Base-by-base conservation (phyloP, 2,888 invertebrate genomes). In the Tetragonula carbonaria region DNA sequence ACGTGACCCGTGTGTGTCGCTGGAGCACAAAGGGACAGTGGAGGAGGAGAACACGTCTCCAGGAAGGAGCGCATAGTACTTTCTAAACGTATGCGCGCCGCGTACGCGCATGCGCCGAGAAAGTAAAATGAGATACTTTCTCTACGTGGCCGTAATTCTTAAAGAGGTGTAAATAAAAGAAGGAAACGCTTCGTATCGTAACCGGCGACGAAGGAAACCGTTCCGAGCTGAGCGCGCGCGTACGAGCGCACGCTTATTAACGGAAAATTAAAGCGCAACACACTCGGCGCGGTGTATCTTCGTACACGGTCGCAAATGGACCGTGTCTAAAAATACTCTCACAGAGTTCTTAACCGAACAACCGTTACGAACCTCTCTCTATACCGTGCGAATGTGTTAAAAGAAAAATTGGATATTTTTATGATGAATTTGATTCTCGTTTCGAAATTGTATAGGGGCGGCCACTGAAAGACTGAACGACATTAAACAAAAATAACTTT, bases 71-170 rank as follows among this genome's bases (percentile, higher is more conserved):
- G 51, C 18, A 16, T 51, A 21, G 53, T 63, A 81, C 86, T 86
- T 86, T 86, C 86, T 78, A 86, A 59, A 82, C 62, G 72, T 45
- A 62, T 62, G 76, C 68, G 50, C 55, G 33, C 62, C 57, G 65
- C 77, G 53, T 77, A 33, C 23, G 57, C 63, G 63, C 77, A 65
- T 82, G 73, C 74, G 70, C 28, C 72, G 72, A 33, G 82, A 86
- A 86, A 86, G 86, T 86, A 81, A 81, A 86, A 65, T 74, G 79
- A 66, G 74, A 80, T 74, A 86, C 86, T 86, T 86, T 86, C 86
- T 77, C 86, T 73, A 59, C 70, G 67, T 57, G 68, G 38, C 23
- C n/a, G 55, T 53, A 51, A 77, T 81, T 53, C 70, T 77, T 67
- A 63, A 53, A 53, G 45, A 8, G 72, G 50, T 23, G 67, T 65